These are phyloP conservation scores for Brachionus paranguensis DNA, from an alignment of 1,140 invertebrate genomes.

Conservation along the genomic window DNA sequence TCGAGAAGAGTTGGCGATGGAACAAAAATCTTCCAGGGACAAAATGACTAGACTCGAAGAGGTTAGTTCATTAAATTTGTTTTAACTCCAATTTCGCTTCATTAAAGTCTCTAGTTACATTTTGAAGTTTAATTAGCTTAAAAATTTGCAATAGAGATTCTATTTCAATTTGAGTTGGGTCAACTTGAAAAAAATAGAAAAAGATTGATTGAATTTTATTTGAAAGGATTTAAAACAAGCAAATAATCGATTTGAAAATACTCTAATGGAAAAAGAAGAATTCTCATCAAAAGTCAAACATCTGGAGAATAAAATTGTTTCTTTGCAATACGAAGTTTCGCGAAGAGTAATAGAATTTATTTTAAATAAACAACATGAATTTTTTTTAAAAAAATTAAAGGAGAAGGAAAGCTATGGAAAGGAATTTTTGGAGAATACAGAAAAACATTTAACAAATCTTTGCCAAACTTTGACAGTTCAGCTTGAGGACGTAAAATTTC, in stretches of 20 bases:
- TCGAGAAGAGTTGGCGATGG: not conserved
- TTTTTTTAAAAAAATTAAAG: not conserved
- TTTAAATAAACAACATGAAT: not conserved
- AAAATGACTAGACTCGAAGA: slow-evolving; percentile 22
- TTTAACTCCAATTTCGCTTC: not conserved
- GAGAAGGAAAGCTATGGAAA: not conserved
- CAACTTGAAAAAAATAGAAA: not conserved
- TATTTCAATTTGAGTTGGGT: not conserved
- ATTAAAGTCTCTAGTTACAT: not conserved
- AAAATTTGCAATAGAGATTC: not conserved
- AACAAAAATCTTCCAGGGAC: slow-evolving; percentile 13
- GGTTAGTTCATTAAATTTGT: not conserved
- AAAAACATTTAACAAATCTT: slow-evolving; percentile 36
- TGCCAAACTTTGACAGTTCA: slow-evolving; percentile 14
- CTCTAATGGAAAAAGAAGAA: not conserved
- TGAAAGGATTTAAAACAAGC: not conserved
- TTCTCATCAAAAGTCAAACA: not conserved
- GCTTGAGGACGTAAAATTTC: slow-evolving; percentile 1
- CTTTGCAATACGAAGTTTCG: not conserved
- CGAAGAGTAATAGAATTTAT: not conserved
- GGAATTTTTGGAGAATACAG: not conserved
- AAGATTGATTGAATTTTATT: not conserved
- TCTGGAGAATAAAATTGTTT: not conserved
- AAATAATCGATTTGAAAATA: not conserved
- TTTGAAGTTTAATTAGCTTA: not conserved